Evolutionary conservation across 1,140 invertebrate species (phyloP), one percentile per base, ranked within the genome.

Genomic region (Hylaeus volcanicus): DNA sequence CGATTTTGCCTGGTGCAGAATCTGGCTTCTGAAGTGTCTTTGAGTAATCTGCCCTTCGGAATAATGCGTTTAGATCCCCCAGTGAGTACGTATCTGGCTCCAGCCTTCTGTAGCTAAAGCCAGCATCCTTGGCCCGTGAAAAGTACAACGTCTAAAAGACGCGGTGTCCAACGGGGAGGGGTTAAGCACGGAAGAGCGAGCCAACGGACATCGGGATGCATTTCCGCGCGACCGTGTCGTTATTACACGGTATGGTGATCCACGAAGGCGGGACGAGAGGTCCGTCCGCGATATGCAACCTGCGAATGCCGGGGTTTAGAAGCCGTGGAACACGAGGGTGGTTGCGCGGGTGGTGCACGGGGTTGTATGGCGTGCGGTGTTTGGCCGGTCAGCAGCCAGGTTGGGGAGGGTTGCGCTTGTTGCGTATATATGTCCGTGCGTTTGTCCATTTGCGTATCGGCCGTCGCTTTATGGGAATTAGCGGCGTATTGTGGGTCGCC

Each of bases 401-500:
- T 77, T 66, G 78, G 79, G 75, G 80, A 5, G 43, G 43, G 43
- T 45, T 45, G 77, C 82, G 85, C 78, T 84, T 88, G 88, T 11
- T 88, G 88, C 85, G 78, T 69, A 64, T 56, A 56, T 56, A 81
- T 82, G 86, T 86, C 81, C 85, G 88, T 88, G 88, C 88, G 88
- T 93, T 92, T 92, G 89, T 92, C 92, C 92, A 93, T 92, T 92
- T 92, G 90, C 91, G 91, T 90, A 90, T 89, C 89, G 84, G 85
- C 71, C 88, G 85, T 79, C 86, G 91, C 90, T 92, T 93, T 92
- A 91, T 92, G 87, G 90, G 90, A 92, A 92, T 93, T 93, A 92
- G 90, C 90, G 89, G 90, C 88, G 90, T 86, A 93, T 93, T 93
- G 91, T 93, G 91, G 92, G 91, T 86, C 89, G 89, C 88, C 84